These are phyloP conservation scores for Spilogale gracilis DNA, from an alignment of 2,113 vertebrate genomes.

Conservation along the genomic window DNA sequence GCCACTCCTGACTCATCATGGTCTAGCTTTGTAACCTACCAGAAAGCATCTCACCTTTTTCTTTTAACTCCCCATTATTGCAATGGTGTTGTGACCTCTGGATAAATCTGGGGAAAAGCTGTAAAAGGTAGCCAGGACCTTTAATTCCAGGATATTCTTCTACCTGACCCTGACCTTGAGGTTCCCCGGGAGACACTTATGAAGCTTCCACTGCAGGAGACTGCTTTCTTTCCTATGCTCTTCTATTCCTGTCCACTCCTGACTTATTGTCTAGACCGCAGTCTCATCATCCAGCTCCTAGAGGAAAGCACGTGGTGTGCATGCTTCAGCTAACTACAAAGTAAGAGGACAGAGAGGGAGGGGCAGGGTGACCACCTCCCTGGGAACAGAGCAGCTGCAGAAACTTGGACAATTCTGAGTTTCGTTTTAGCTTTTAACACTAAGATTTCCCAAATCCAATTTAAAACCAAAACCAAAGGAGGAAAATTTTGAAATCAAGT, in stretches of 20 bases:
- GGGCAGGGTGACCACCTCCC: not conserved
- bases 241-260: not conserved
- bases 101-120: not conserved
- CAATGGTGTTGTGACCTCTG: not conserved
- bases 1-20: not conserved
- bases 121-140: not conserved
- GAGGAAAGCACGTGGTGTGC: not conserved
- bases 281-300: not conserved
- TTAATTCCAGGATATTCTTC: not conserved
- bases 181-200: not conserved
- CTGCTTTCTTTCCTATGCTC: not conserved
- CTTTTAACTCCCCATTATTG: not conserved
- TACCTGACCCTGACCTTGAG: not conserved
- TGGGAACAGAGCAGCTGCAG: not conserved
- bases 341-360: not conserved
- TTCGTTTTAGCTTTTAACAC: not conserved
- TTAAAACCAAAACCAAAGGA: conserved; percentile 17
- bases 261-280: not conserved
- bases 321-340: not conserved
- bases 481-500: conserved; percentile 31
- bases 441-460: conserved; percentile 44
- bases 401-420: not conserved
- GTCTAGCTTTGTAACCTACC: accelerated
- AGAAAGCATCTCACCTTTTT: not conserved
- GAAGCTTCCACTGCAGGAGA: not conserved